A percentile compares a stretch with the other conserved stretches of the same genome.
These are phyloP conservation scores for Agapostemon virescens DNA, from an alignment of 2,888 invertebrate species.

Conservation along the genomic window DNA sequence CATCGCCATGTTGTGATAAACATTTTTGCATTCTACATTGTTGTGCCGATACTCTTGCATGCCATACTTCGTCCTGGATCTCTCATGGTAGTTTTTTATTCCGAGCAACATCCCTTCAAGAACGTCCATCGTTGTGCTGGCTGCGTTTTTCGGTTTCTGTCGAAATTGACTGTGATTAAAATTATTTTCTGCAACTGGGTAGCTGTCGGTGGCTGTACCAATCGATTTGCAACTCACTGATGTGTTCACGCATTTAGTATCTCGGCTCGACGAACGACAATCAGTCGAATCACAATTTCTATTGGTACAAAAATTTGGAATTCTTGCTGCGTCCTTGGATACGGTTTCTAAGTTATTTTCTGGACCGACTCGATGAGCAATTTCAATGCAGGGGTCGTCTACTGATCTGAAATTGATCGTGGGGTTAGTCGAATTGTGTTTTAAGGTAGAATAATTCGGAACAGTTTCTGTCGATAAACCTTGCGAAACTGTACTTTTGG, in stretches of 20 bases:
- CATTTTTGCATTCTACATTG: neutral
- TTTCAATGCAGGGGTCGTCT: neutral
- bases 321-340: neutral
- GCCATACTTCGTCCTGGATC: neutral
- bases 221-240: slow-evolving; percentile 5
- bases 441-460: neutral
- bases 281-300: neutral
- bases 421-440: neutral
- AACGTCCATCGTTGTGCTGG: slow-evolving; percentile 2
- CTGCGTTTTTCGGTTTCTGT: neutral
- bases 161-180: neutral
- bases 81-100: slow-evolving; percentile 11
- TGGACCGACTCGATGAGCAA: neutral
- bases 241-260: neutral
- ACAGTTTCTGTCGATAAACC: neutral
- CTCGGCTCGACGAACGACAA: neutral
- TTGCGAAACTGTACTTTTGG: slow-evolving; percentile 3
- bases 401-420: neutral
- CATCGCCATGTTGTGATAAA: neutral
- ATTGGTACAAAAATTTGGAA: neutral
- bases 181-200: neutral
- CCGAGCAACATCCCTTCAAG: slow-evolving; percentile 6
- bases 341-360: neutral
- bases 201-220: neutral
- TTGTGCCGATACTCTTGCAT: neutral